phyloP scores from a whole-genome alignment of 2,113 vertebrate genomes.

The Clarias gariepinus region DNA sequence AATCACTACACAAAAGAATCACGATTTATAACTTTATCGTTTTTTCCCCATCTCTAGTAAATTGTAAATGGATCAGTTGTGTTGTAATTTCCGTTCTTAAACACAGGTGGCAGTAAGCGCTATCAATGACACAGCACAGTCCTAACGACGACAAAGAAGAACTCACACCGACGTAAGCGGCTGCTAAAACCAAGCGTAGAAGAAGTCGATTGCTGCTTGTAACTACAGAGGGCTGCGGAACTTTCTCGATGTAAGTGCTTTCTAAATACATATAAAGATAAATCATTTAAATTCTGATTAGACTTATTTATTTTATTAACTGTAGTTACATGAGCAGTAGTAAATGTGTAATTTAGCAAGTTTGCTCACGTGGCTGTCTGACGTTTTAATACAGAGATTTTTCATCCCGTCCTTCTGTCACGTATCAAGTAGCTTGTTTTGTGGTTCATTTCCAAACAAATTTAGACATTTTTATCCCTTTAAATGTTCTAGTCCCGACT shows the following conservation, averaged over 20 bases:
- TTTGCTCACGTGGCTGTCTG: constrained; percentile 20
- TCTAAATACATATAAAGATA: background rate
- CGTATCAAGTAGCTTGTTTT: too few relatives aligned
- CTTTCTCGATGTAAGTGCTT: constrained; percentile 35
- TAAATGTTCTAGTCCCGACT: too few relatives aligned
- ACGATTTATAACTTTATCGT: too few relatives aligned
- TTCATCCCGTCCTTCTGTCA: background rate
- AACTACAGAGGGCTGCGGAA: background rate
- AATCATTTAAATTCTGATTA: background rate
- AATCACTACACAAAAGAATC: too few relatives aligned
- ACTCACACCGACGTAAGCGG: background rate
- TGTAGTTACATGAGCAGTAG: too few relatives aligned
- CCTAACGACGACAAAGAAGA: background rate
- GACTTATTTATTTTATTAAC: too few relatives aligned
- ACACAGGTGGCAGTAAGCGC: constrained; percentile 31
- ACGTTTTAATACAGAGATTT: background rate
- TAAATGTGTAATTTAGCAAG: background rate
- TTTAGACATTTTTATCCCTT: too few relatives aligned
- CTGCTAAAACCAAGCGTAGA: background rate
- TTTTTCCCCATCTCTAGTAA: too few relatives aligned
- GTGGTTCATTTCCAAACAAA: too few relatives aligned
- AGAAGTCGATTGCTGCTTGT: background rate
- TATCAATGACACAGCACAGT: too few relatives aligned
- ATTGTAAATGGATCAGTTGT: background rate
- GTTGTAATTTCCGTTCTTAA: constrained; percentile 3